Evolutionary conservation across 2,113 vertebrate genomes (phyloP).

Genomic region (Epinephelus cyanopodus): DNA sequence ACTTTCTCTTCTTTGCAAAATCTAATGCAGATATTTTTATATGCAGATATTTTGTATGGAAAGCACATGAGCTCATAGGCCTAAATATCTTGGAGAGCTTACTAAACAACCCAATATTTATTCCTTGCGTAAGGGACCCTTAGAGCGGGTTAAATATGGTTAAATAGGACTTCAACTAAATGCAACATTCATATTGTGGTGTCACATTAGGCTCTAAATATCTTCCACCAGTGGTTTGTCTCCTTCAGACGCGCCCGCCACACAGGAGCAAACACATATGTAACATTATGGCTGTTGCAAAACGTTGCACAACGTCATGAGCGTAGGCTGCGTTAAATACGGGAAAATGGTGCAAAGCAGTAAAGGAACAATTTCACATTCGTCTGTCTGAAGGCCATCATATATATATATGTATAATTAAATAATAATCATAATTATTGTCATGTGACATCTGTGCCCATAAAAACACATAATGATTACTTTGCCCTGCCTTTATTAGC

Average conservation of each 20-base stretch:
- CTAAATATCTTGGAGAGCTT: too few species aligned
- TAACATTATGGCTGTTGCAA: not conserved
- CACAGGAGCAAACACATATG: not conserved
- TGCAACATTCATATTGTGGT: not conserved
- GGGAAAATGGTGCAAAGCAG: not conserved
- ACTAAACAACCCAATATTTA: not conserved
- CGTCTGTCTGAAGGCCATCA: too few species aligned
- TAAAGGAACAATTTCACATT: not conserved
- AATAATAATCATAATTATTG: not conserved
- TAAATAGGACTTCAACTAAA: not conserved
- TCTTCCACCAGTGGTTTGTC: not conserved
- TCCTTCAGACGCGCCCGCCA: not conserved
- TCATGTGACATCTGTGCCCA: not conserved
- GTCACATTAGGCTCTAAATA: not conserved
- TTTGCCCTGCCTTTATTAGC: not conserved
- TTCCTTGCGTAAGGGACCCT: not conserved
- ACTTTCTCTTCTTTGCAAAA: not conserved
- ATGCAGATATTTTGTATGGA: not conserved
- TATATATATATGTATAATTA: too few species aligned
- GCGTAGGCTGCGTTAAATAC: not conserved
- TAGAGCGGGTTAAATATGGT: not conserved
- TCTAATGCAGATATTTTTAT: not conserved
- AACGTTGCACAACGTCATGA: slow-evolving; percentile 1
- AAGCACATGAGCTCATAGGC: not conserved
- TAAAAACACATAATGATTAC: not conserved